These are phyloP conservation scores for Cladopsammia gracilis DNA, from an alignment of 64 coral and sea anemone species.

Conservation along the genomic window DNA sequence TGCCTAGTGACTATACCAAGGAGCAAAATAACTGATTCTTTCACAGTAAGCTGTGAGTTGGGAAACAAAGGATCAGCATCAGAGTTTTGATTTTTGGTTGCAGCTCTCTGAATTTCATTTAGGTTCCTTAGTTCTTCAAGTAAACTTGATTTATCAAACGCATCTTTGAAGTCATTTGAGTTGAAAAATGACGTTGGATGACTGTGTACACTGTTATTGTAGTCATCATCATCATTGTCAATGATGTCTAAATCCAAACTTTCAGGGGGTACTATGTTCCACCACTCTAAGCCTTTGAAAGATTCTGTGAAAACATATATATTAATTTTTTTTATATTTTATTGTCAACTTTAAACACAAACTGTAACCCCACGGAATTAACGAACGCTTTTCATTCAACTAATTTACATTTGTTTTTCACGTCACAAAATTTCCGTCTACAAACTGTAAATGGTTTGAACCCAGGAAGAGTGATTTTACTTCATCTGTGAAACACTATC, in stretches of 20 bases:
- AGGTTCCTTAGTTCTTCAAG: constrained; percentile 29
- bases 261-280: neutral
- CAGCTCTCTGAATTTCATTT: neutral
- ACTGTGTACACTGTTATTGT: neutral
- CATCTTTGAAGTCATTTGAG: neutral
- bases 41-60: neutral
- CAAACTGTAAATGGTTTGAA: no score
- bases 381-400: no score
- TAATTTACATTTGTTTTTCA: no score
- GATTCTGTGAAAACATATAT: neutral
- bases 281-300: neutral
- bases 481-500: no score
- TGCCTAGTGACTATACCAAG: constrained; percentile 36
- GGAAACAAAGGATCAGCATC: constrained; percentile 19
- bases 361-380: no score
- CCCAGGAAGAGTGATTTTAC: no score
- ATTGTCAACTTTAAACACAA: neutral
- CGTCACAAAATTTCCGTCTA: no score
- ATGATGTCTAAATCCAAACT: neutral
- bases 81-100: neutral
- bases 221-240: neutral
- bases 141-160: neutral
- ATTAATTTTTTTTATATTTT: neutral
- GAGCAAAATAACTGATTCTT: constrained; percentile 24
- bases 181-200: neutral